A percentile compares a stretch with the other conserved stretches of the same genome.
Evolutionary conservation across 2,888 invertebrate genomes (phyloP).

Genomic region (Xestia rhomboidea): DNA sequence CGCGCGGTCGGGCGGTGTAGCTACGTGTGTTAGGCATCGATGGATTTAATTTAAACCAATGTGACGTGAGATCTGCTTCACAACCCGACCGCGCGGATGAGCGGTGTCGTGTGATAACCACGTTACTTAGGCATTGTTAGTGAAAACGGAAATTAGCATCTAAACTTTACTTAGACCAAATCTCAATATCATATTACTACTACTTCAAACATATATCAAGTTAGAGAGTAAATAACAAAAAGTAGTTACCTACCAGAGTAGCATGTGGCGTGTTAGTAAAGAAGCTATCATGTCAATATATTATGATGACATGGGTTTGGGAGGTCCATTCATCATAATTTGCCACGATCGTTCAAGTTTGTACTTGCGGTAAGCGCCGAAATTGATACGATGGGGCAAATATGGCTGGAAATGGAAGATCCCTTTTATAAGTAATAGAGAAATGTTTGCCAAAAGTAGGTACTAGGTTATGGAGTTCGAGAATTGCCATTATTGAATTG

Average conservation of each 20-base stretch:
- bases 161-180: neutral
- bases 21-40: too few species aligned
- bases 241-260: conserved; percentile 34
- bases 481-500: too few species aligned
- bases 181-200: neutral
- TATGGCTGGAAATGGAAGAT: conserved; percentile 28
- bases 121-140: too few species aligned
- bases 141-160: too few species aligned
- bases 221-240: conserved; percentile 34
- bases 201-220: conserved; percentile 20
- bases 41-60: too few species aligned
- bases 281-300: conserved; percentile 70
- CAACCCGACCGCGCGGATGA: too few species aligned
- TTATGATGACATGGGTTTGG: conserved; percentile 67
- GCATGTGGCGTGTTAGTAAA: conserved; percentile 59
- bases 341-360: conserved; percentile 72
- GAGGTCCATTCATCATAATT: conserved; percentile 78
- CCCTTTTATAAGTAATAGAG: conserved; percentile 22
- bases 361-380: conserved; percentile 67
- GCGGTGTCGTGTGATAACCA: too few species aligned
- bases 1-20: too few species aligned
- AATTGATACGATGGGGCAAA: conserved; percentile 52
- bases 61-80: too few species aligned
- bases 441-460: conserved; percentile 8
- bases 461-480: neutral